phyloP scores from a whole-genome alignment of 2,797 vertebrate genomes.

The Alcedo atthis region DNA sequence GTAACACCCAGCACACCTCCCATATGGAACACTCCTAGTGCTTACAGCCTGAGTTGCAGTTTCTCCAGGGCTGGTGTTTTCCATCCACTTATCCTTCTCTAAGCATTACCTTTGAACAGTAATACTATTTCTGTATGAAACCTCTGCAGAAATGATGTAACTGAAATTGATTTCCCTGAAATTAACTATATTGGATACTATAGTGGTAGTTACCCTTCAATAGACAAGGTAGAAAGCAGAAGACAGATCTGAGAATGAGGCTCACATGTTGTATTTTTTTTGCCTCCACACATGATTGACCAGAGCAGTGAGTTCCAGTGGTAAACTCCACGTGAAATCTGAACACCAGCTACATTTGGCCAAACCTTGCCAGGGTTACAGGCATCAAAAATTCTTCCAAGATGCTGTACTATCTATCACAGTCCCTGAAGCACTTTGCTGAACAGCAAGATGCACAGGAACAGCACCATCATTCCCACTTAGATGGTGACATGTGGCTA shows the following conservation, averaged over 20 bases:
- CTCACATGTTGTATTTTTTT: not conserved
- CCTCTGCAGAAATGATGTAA: not conserved
- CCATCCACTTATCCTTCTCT: not conserved
- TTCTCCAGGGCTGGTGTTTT: not conserved
- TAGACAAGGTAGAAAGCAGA: not conserved
- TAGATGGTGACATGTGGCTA: not conserved
- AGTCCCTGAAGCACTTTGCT: not conserved
- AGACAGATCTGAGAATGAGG: not conserved
- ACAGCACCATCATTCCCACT: not conserved
- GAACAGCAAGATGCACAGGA: not conserved
- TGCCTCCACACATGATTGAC: not conserved
- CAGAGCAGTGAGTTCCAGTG: not conserved
- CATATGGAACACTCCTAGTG: not conserved
- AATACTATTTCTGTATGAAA: not conserved
- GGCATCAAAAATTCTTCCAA: not conserved
- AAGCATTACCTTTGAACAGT: not conserved
- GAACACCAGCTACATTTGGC: not conserved
- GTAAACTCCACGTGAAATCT: not conserved
- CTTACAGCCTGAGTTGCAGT: not conserved
- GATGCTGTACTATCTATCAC: rapidly evolving
- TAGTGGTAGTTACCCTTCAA: not conserved
- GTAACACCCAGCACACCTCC: not conserved
- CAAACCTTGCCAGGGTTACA: not conserved
- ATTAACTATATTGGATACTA: not conserved
- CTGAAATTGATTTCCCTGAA: not conserved